Conservation (phyloP, 53 echinoderm and acorn worm species). For the Mesocentrotus franciscanus region DNA sequence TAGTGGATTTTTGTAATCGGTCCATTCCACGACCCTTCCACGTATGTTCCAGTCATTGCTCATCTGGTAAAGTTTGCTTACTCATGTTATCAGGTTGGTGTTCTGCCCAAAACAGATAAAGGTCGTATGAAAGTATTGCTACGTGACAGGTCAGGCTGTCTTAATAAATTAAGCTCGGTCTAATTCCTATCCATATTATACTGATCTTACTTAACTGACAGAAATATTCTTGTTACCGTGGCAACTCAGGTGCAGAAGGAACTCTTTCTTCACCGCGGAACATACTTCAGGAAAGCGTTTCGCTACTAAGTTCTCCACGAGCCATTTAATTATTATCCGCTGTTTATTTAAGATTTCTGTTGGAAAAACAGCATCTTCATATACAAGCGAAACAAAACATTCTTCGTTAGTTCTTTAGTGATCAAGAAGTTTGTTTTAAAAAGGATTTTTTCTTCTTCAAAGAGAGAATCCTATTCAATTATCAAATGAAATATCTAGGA, state of each 20-base stretch:
- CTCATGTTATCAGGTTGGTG: conserved; percentile 11
- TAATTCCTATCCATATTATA: conserved; percentile 2
- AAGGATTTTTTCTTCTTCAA: no score
- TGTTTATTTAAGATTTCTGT: no score
- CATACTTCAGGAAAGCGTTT: not conserved
- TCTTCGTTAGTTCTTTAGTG: no score
- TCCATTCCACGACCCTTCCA: not conserved
- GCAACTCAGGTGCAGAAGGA: conserved; percentile 8
- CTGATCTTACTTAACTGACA: conserved; percentile 2
- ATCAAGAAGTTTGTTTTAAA: no score
- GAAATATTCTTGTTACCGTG: not conserved
- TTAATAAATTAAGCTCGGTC: conserved; percentile 10
- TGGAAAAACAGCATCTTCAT: no score
- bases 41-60: conserved; percentile 30
- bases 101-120: conserved; percentile 21
- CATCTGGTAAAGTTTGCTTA: not conserved
- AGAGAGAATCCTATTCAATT: no score
- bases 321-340: not conserved
- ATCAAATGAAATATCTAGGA: no score
- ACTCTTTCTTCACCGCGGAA: not conserved
- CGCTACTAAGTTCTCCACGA: not conserved
- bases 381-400: no score
- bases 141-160: conserved; percentile 35
- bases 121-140: not conserved
- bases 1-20: conserved; percentile 42